Evolutionary conservation across 1,140 invertebrate species (phyloP).

Genomic region (Ditylenchus dipsaci): DNA sequence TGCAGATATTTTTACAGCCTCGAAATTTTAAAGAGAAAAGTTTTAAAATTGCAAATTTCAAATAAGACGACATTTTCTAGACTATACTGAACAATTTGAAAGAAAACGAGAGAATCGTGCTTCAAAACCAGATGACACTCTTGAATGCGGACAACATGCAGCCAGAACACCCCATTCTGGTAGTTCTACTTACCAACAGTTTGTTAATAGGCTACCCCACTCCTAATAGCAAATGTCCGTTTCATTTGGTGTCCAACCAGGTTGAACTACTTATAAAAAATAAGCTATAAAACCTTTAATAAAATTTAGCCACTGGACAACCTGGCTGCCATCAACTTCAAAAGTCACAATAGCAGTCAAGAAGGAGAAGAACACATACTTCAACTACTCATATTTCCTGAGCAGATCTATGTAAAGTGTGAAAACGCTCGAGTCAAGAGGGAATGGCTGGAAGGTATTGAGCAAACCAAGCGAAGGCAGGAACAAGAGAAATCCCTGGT

Average conservation of each 20-base stretch:
- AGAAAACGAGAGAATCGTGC: slow-evolving; percentile 45
- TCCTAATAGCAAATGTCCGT: slow-evolving; percentile 61
- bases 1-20: too few species aligned
- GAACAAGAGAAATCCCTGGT: slow-evolving; percentile 54
- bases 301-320: slow-evolving; percentile 69
- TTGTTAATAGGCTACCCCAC: slow-evolving; percentile 43
- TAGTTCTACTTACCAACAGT: slow-evolving; percentile 50
- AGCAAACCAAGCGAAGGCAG: slow-evolving; percentile 73
- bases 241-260: slow-evolving; percentile 82
- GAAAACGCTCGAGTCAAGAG: slow-evolving; percentile 65
- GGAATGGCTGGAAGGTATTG: slow-evolving; percentile 89
- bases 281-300: too few species aligned
- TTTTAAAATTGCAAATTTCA: too few species aligned
- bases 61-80: slow-evolving; percentile 27
- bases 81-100: slow-evolving; percentile 46
- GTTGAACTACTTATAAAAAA: slow-evolving; percentile 47
- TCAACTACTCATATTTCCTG: slow-evolving; percentile 50
- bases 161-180: slow-evolving; percentile 41
- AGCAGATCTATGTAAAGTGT: slow-evolving; percentile 47
- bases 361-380: slow-evolving; percentile 35
- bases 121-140: slow-evolving; percentile 50
- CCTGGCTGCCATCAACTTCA: slow-evolving; percentile 88
- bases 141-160: slow-evolving; percentile 51
- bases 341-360: slow-evolving; percentile 64
- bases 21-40: too few species aligned